Evolutionary conservation across 2,113 vertebrate genomes (phyloP).

Genomic region (Phodopus roborovskii): DNA sequence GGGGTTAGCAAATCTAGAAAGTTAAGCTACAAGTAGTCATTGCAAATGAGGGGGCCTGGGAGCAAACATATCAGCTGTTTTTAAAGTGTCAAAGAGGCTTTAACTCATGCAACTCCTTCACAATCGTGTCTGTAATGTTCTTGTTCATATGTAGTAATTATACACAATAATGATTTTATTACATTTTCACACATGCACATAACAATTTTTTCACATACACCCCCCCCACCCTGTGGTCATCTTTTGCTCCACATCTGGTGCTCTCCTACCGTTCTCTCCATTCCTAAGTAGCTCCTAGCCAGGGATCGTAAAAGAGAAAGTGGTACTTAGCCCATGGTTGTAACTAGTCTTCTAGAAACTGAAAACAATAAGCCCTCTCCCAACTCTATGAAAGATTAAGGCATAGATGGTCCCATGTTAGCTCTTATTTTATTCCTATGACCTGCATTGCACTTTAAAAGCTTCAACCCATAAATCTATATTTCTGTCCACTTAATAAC

Average conservation of each 20-base stretch:
- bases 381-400: background rate
- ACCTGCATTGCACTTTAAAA: conserved; percentile 12
- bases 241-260: background rate
- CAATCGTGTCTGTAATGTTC: background rate
- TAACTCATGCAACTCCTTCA: background rate
- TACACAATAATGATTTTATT: background rate
- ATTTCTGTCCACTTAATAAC: background rate
- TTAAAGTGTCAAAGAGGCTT: background rate
- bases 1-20: background rate
- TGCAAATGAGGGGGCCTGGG: background rate
- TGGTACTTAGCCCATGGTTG: background rate
- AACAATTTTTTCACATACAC: background rate
- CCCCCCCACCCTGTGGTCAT: no score
- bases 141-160: background rate
- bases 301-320: background rate
- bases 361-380: background rate
- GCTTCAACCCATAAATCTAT: background rate
- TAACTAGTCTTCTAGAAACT: background rate
- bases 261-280: background rate
- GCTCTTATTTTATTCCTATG: background rate
- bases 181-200: background rate
- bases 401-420: background rate
- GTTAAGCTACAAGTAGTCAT: background rate
- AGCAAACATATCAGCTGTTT: background rate
- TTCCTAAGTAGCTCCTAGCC: background rate